Percentiles rank a stretch among this genome's conserved stretches.
Conservation (phyloP, 2,113 vertebrate species). For the Galemys pyrenaicus region DNA sequence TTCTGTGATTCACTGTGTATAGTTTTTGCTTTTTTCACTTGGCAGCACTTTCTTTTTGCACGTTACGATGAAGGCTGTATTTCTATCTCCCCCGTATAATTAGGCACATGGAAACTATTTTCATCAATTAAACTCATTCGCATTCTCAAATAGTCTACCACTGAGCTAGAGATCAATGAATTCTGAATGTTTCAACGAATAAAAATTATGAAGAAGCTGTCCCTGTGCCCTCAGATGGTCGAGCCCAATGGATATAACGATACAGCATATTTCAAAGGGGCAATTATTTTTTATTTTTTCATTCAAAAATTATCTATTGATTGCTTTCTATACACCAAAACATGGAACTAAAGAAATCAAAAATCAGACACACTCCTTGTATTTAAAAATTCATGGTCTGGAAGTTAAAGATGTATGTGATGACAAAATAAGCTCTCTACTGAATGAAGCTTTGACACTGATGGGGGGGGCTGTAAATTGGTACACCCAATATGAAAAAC, state of each 20-base stretch:
- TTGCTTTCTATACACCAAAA: too few relatives aligned
- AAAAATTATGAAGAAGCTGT: not conserved
- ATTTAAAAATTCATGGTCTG: too few relatives aligned
- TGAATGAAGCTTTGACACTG: too few relatives aligned
- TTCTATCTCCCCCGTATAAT: not conserved
- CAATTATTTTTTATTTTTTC: not conserved
- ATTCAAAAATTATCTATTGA: too few relatives aligned
- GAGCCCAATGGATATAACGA: not conserved
- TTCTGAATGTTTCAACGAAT: constrained; percentile 43
- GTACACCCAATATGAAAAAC: too few relatives aligned
- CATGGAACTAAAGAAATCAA: too few relatives aligned
- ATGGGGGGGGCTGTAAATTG: too few relatives aligned
- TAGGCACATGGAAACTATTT: not conserved
- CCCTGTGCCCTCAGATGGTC: not conserved
- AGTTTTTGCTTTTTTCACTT: not conserved
- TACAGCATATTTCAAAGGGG: not conserved
- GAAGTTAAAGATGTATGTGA: too few relatives aligned
- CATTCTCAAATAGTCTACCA: not conserved
- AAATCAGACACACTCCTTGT: too few relatives aligned
- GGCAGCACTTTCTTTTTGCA: not conserved
- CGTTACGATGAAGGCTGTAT: not conserved
- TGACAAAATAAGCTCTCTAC: too few relatives aligned
- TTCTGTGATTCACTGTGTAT: not conserved
- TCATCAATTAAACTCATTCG: not conserved
- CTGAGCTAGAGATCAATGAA: not conserved